A percentile compares a stretch with the other conserved stretches of the same genome.
phyloP scores from a whole-genome alignment of 2,113 vertebrate species.

The Spea multiplicata region DNA sequence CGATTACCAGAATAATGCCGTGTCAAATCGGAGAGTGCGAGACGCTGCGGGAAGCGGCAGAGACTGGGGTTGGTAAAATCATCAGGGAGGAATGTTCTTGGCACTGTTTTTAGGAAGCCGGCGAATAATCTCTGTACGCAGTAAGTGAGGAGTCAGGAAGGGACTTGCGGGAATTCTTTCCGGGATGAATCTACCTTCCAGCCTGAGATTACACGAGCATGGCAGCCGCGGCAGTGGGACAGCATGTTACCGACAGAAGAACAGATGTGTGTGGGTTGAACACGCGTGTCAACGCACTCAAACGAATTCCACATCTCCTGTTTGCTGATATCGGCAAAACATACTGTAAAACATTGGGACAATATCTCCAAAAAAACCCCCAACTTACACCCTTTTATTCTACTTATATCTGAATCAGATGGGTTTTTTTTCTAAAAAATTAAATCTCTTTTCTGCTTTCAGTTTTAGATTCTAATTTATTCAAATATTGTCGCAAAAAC shows the following conservation, averaged over 20 bases:
- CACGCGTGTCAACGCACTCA: background rate
- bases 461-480: too few relatives aligned
- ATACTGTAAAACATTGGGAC: too few relatives aligned
- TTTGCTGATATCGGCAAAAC: too few relatives aligned
- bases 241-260: background rate
- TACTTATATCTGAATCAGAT: too few relatives aligned
- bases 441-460: too few relatives aligned
- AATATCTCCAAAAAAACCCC: too few relatives aligned
- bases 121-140: background rate
- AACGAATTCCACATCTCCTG: too few relatives aligned
- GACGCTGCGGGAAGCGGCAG: background rate
- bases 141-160: background rate
- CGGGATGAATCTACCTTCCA: background rate
- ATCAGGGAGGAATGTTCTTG: background rate
- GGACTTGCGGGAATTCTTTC: background rate
- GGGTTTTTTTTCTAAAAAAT: too few relatives aligned
- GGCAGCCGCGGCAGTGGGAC: background rate
- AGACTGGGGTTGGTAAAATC: background rate
- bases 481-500: too few relatives aligned
- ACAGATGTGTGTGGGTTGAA: background rate
- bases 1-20: background rate
- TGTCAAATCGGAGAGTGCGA: background rate
- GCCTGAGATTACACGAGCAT: background rate
- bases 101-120: background rate
- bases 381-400: too few relatives aligned